phyloP scores from a whole-genome alignment of 1,140 invertebrate species.

The Adoxophyes honmai region DNA sequence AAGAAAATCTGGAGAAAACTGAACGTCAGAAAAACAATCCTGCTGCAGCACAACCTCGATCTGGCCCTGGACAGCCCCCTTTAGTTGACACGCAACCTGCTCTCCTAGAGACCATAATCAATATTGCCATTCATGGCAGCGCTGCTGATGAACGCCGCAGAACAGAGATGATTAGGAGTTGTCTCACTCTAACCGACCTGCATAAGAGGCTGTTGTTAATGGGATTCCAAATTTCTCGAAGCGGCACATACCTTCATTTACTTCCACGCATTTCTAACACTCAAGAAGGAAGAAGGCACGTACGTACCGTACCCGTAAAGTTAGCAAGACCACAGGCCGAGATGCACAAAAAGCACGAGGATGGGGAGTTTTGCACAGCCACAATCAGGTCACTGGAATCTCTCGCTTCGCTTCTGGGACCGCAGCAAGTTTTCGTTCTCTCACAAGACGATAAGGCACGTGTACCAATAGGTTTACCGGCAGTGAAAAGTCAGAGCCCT shows the following conservation, averaged over 20 bases:
- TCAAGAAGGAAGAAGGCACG: constrained; percentile 28
- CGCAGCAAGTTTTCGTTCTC: constrained; percentile 31
- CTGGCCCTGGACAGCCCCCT: constrained; percentile 26
- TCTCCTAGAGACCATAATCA: constrained; percentile 37
- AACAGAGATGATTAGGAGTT: constrained; percentile 36
- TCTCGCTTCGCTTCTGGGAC: constrained; percentile 31
- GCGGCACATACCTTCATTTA: constrained; percentile 20
- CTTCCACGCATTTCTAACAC: constrained; percentile 29
- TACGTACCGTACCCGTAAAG: constrained; percentile 31
- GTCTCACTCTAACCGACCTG: constrained; percentile 34
- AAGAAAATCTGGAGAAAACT: constrained; percentile 21
- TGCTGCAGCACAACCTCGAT: constrained; percentile 24
- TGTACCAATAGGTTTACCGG: constrained; percentile 27
- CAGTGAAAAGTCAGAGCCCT: constrained; percentile 31
- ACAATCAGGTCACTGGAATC: constrained; percentile 21
- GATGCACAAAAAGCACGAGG: constrained; percentile 30
- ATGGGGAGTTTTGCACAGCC: constrained; percentile 29
- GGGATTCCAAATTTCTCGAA: constrained; percentile 23
- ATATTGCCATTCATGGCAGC: constrained; percentile 38
- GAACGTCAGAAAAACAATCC: constrained; percentile 30
- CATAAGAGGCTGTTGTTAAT: constrained; percentile 26
- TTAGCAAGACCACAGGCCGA: constrained; percentile 28
- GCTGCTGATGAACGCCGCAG: constrained; percentile 40
- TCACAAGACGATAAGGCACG: constrained; percentile 39
- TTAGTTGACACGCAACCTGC: constrained; percentile 33